Conservation (phyloP, 2,113 vertebrate genomes). For the Hydrochoerus hydrochaeris region DNA sequence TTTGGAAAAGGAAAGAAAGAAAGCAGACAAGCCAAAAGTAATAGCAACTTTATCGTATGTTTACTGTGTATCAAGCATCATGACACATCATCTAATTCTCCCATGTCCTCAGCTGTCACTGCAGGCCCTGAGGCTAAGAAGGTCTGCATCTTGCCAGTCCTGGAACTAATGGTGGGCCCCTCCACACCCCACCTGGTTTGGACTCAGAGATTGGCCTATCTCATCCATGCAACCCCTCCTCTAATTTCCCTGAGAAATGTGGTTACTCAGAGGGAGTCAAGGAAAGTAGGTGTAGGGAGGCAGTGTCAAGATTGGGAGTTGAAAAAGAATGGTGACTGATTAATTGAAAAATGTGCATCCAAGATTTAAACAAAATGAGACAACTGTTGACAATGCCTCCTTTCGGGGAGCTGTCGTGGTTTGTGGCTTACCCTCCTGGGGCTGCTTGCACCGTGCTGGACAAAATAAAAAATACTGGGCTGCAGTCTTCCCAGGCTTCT, state of each 20-base stretch:
- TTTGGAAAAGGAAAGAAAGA: not conserved
- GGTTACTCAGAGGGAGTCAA: not conserved
- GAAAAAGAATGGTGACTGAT: not conserved
- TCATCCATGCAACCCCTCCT: not conserved
- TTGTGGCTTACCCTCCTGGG: not conserved
- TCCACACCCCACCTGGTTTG: not conserved
- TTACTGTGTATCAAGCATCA: not conserved
- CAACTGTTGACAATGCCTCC: not conserved
- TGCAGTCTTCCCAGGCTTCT: not conserved
- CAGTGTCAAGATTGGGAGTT: not conserved
- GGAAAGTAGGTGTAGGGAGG: not conserved
- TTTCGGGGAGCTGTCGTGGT: not conserved
- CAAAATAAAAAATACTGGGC: not conserved
- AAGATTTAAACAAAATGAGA: slow-evolving; percentile 5
- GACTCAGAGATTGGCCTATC: not conserved
- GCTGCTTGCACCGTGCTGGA: not conserved
- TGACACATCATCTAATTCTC: not conserved
- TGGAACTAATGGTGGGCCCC: accelerated
- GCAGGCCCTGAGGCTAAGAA: not conserved
- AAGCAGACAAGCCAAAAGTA: not conserved
- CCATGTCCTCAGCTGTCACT: not conserved
- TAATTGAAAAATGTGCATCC: not conserved
- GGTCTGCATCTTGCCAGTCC: not conserved
- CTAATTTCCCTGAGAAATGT: not conserved
- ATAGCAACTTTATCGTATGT: not conserved